Percentiles rank a stretch among this genome's conserved stretches.
phyloP scores from a whole-genome alignment of 1,140 invertebrate genomes.

The Magallana angulata region DNA sequence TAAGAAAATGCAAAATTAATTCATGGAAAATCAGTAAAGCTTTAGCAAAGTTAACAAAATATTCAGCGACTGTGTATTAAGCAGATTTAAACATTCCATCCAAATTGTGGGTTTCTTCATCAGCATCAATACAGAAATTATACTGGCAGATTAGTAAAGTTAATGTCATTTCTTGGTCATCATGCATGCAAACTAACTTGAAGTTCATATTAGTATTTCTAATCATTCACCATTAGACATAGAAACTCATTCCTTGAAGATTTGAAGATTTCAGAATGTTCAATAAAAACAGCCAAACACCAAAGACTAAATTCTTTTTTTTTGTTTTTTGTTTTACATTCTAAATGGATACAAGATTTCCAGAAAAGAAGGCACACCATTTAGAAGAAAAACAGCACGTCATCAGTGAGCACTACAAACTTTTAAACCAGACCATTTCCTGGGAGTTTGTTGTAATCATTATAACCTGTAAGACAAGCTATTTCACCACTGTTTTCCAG shows the following conservation, averaged over 20 bases:
- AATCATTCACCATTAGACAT: too few species aligned
- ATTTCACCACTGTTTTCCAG: slow-evolving; percentile 76
- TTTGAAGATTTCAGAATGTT: slow-evolving; percentile 13
- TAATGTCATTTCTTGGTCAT: too few species aligned
- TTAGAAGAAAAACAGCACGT: slow-evolving; percentile 31
- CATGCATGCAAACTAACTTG: too few species aligned
- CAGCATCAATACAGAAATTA: too few species aligned
- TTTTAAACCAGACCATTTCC: slow-evolving; percentile 21
- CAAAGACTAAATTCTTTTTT: background rate
- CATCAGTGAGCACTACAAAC: background rate
- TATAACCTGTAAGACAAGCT: slow-evolving; percentile 88
- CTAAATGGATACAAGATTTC: slow-evolving; percentile 26
- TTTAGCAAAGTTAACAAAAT: too few species aligned
- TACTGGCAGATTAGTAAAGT: too few species aligned
- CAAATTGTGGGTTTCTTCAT: too few species aligned
- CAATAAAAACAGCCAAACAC: slow-evolving; percentile 31
- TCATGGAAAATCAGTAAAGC: too few species aligned
- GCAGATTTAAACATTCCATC: too few species aligned
- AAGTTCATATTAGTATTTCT: too few species aligned
- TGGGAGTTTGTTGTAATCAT: slow-evolving; percentile 32
- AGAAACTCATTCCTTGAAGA: background rate
- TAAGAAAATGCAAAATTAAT: too few species aligned
- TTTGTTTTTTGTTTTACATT: slow-evolving; percentile 6
- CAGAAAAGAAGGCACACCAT: slow-evolving; percentile 14
- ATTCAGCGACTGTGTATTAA: too few species aligned